Base-by-base conservation (phyloP, 2,113 vertebrate genomes). In the Thunnus maccoyii region DNA sequence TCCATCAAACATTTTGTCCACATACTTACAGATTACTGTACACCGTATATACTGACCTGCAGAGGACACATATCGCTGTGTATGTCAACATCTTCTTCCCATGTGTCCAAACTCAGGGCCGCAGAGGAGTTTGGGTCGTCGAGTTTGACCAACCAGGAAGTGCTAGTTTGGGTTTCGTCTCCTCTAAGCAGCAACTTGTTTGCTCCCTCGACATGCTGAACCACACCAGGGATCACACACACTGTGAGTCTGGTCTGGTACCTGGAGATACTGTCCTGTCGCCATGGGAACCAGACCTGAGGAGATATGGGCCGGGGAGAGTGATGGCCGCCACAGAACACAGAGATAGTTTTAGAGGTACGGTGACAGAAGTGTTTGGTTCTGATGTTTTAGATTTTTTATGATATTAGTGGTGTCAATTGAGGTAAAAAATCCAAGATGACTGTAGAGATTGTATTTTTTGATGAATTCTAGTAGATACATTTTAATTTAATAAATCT, bases 181-280 rank as follows among this genome's bases (percentile, higher is more conserved):
- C 74, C 8, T 61, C 89, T 60, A 69, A 66, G 41, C 93, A 93
- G 65, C 96, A 96, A 86, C 93, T 93, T 56, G 92, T 95, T 80
- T 92, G 86, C 41, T 89, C 93, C 14, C 87, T 92, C 17, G 96
- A 97, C 72, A 94, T 97, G 61, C 62, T 97, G 78, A 94, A 88
- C 10, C 92, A 94, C n/a, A 79, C 81, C 0, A 90, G 92, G 0
- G 86, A 89, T 8, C 81, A 87, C 82, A 78, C 83, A 15, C 89
- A 82, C 36, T 87, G 85, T 22, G 22, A 22, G 22, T 22, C 27
- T 30, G 27, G 27, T 30, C 89, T 97, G 25, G 47, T 79, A 18
- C 95, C 95, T 0, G 96, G 96, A 5, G 95, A 97, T 76, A 95
- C 95, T 41, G 96, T 98, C n/a, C 84, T 98, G 86, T 96, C 97